Base-by-base conservation (phyloP, 2,888 invertebrate species). In the Dysmachus trigonus region DNA sequence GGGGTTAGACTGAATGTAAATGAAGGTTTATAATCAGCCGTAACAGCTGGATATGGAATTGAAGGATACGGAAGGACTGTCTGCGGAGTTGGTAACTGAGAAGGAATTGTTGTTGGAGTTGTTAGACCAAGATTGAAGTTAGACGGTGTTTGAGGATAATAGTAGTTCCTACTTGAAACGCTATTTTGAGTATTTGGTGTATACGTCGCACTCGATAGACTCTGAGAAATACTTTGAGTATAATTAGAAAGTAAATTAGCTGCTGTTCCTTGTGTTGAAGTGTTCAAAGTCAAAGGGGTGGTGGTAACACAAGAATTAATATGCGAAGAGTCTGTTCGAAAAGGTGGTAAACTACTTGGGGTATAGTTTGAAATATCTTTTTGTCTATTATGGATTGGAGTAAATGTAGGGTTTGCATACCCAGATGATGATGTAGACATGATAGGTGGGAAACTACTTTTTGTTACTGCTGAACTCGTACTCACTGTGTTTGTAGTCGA, bases 1-100 rank as follows among this genome's bases (percentile, higher is more conserved):
- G 88, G 86, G 13, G 88, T 88, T 51, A 88, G 47, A 35, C 88
- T 87, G 51, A 88, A 88, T 10, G 88, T 88, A 33, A 88, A 88
- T 13, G 87, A 31, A 2, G 86, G 74, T n/a, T 86, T 86, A 33
- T 84, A 87, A n/a, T 86, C 85, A 7, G 51, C 51, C 10, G 85
- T 62, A n/a, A 62, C 15, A 8, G 79, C 27, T 27, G 86, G 35
- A 30, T 86, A 85, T 5, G 85, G 79, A 0, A 86, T 38, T 35
- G 53, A 76, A 8, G 85, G 71, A 82, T 86, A 85, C 3, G 87
- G 30, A 4, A 86, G 22, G 27, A 85, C 74, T 6, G 27, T 33
- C 18, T 83, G 83, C 4, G 87, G 10, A 27, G 82, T 62, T 1
- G 81, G 13, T 10, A 73, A 31, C 30, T 81, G 72, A 0, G 72